Base-by-base conservation (phyloP, 2,113 vertebrate species). In the Melanocharis versteri region DNA sequence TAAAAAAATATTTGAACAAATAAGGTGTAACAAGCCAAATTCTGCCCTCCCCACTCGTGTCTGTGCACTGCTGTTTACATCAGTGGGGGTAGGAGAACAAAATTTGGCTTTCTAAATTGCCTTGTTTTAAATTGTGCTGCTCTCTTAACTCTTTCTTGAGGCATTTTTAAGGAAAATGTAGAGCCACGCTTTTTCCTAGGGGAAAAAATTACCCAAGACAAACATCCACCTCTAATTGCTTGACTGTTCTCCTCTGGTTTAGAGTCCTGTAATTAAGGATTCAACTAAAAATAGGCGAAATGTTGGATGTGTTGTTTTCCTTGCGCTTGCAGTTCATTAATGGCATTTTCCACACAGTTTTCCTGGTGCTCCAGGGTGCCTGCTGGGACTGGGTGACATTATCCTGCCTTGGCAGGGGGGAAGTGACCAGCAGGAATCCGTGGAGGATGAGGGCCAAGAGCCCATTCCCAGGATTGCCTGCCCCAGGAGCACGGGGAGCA, bases 351-450 rank as follows among this genome's bases (percentile, higher is more conserved):
- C 45, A 6, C 33, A 17, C 27, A 22, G 24, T 58, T 79, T 22
- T 11, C 1, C 5, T 16, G 28, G 44, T 53, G 7, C 12, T 20
- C 20, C 39, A 20, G 62, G 70, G 70, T 40, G n/a, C 3, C n/a
- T 39, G 13, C 21, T 77, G 87, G 58, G 53, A 20, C n/a, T 20
- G 61, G 53, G 53, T 18, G 68, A 23, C 48, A 10, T 26, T 2
- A 3, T 35, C 39, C 42, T 60, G 40, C 2, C 4, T 5, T 28
- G 48, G n/a, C 37, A 58, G 39, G 56, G 28, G 58, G 10, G 23
- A 40, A 3, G 2, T 44, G 61, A 4, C 33, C 9, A 0, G 54
- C 3, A 10, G 56, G 35, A n/a, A 20, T 11, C 2, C 1, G 0
- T 39, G 69, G 40, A 35, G 21, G 42, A 15, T 11, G 1, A 13